A percentile compares a stretch with the other conserved stretches of the same genome.
Evolutionary conservation across 1,140 invertebrate species (phyloP).

Genomic region (Trichoplusia ni): DNA sequence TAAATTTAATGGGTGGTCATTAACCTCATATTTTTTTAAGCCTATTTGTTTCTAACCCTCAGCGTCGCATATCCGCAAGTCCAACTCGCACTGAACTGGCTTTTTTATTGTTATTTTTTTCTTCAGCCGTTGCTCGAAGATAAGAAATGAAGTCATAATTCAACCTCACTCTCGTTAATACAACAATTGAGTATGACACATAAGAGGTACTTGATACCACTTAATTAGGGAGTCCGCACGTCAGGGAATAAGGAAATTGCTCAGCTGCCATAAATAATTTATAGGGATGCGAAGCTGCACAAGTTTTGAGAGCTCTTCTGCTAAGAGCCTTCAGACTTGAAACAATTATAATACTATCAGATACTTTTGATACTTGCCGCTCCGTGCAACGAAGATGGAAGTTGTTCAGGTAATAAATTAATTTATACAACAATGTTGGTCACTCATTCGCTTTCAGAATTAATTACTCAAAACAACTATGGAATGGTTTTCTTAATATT

Average conservation of each 20-base stretch:
- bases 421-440: too few relatives aligned
- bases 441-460: too few relatives aligned
- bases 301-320: conserved; percentile 67
- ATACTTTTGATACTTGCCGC: conserved; percentile 33
- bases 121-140: neutral
- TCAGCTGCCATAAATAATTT: conserved; percentile 77
- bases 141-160: conserved; percentile 26
- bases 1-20: too few relatives aligned
- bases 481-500: too few relatives aligned
- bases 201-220: conserved; percentile 55
- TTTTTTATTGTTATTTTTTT: too few relatives aligned
- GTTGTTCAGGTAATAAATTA: neutral
- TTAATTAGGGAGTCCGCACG: conserved; percentile 59
- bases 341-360: conserved; percentile 33
- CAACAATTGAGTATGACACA: conserved; percentile 50
- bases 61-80: too few relatives aligned
- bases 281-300: conserved; percentile 66
- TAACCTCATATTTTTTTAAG: too few relatives aligned
- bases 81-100: too few relatives aligned
- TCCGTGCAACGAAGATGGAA: neutral
- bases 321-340: conserved; percentile 37
- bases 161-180: conserved; percentile 43
- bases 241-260: conserved; percentile 65
- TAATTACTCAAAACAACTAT: too few relatives aligned
- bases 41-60: too few relatives aligned